Evolutionary conservation across 2,888 invertebrate species (phyloP), one percentile per base, ranked within the genome.

Genomic region (Prosopocoilus inquinatus): DNA sequence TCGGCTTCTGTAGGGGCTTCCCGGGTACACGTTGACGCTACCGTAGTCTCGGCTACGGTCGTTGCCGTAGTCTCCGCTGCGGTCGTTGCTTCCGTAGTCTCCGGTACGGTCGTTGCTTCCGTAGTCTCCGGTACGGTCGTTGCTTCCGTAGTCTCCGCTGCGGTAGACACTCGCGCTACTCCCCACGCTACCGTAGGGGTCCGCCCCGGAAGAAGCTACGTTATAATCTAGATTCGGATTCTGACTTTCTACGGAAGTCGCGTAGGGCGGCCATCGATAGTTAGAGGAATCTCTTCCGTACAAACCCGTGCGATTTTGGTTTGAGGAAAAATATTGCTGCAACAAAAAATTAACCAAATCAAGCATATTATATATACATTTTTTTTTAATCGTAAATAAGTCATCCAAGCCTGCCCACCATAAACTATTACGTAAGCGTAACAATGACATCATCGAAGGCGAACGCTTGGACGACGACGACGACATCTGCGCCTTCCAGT

Each of bases 111-210:
- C 20, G 68, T 67, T 50, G 64, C 70, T 52, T 64, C 63, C 7
- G 70, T 61, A 49, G 44, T 43, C 7, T 69, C 73, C 47, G 75
- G 72, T 61, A 75, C 72, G 49, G 76, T 63, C 66, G 75, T 67
- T 28, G 72, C 71, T n/a, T n/a, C n/a, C 61, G 45, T 34, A 9
- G 45, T 11, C 28, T 49, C 38, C 3, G 16, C 16, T 16, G 2
- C 20, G 20, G 20, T 28, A 28, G 20, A 28, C 5, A 5, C 20
- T 28, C 20, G 20, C 20, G 20, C 20, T 28, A 7, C 20, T 28
- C 4, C 20, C 20, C 20, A 28, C 20, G 11, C 12, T 36, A 9
- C 15, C 41, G 2, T 41, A 41, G n/a, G 46, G 9, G n/a, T 9
- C 46, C 7, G 46, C 46, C 12, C 12, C 46, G 7, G 46, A 16